These are phyloP conservation scores for Chelmon rostratus DNA, from an alignment of 2,797 vertebrate genomes.

Conservation along the genomic window DNA sequence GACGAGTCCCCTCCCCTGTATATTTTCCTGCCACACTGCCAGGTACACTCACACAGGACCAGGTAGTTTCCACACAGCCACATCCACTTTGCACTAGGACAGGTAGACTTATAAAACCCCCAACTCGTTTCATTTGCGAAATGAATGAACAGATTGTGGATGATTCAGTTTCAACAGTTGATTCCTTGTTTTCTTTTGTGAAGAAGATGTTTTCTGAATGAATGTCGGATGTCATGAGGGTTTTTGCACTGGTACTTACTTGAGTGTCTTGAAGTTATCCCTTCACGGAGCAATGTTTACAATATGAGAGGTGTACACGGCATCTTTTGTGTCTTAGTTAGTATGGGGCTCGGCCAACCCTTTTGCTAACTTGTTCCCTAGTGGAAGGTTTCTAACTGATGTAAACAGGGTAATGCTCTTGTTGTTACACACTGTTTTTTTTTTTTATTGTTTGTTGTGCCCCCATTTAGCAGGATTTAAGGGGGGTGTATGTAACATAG, in stretches of 20 bases:
- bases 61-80: not conserved
- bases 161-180: slow-evolving; percentile 14
- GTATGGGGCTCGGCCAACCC: not conserved
- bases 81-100: slow-evolving; percentile 9
- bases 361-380: not conserved
- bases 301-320: not conserved
- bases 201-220: slow-evolving; percentile 24
- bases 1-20: no score
- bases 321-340: not conserved
- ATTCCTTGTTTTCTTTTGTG: slow-evolving; percentile 25
- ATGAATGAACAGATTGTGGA: slow-evolving; percentile 35
- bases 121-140: slow-evolving; percentile 25
- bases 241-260: not conserved
- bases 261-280: not conserved
- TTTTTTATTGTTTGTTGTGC: not conserved
- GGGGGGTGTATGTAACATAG: not conserved
- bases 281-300: not conserved
- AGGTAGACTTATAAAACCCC: slow-evolving; percentile 18
- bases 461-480: not conserved
- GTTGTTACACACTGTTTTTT: not conserved
- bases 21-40: not conserved
- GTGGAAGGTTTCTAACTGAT: not conserved
- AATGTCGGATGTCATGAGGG: not conserved
- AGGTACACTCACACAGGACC: not conserved
- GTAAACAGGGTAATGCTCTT: not conserved